A percentile compares a stretch with the other conserved stretches of the same genome.
Evolutionary conservation across 2,113 vertebrate species (phyloP).

Genomic region (Orycteropus afer): DNA sequence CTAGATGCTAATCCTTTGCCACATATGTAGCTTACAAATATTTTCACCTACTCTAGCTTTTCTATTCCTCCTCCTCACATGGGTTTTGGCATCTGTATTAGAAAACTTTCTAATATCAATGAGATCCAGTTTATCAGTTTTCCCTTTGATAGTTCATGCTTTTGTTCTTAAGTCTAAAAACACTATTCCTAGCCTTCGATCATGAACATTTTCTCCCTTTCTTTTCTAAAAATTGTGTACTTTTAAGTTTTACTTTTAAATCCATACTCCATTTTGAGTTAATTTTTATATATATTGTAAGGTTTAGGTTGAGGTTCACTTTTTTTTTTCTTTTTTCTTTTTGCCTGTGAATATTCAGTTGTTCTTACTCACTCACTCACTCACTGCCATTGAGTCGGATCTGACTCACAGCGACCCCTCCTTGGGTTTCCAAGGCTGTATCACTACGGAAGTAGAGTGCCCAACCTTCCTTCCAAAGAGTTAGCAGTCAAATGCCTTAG

Average conservation of each 20-base stretch:
- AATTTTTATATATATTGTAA: background rate
- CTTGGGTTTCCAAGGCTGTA: too few relatives aligned
- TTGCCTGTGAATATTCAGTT: background rate
- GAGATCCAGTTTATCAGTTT: slow-evolving; percentile 17
- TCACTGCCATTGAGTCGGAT: too few relatives aligned
- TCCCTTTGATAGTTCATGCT: background rate
- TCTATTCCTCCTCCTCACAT: background rate
- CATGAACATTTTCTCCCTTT: background rate
- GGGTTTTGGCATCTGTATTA: background rate
- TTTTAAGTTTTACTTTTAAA: slow-evolving; percentile 44
- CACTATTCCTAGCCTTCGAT: background rate
- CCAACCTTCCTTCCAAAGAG: too few relatives aligned
- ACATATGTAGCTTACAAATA: background rate
- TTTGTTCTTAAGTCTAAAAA: background rate
- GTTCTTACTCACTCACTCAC: too few relatives aligned
- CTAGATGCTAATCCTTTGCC: background rate
- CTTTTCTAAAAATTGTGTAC: background rate
- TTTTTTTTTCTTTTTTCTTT: background rate
- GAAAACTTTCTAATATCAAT: background rate
- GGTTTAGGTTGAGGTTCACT: background rate
- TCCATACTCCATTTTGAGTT: background rate
- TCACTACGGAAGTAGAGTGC: too few relatives aligned
- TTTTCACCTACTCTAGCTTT: background rate
- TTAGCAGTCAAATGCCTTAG: too few relatives aligned
- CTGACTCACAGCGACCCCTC: too few relatives aligned